Evolutionary conservation across 2,113 vertebrate genomes (phyloP).

Genomic region (Nothoprocta pentlandii): DNA sequence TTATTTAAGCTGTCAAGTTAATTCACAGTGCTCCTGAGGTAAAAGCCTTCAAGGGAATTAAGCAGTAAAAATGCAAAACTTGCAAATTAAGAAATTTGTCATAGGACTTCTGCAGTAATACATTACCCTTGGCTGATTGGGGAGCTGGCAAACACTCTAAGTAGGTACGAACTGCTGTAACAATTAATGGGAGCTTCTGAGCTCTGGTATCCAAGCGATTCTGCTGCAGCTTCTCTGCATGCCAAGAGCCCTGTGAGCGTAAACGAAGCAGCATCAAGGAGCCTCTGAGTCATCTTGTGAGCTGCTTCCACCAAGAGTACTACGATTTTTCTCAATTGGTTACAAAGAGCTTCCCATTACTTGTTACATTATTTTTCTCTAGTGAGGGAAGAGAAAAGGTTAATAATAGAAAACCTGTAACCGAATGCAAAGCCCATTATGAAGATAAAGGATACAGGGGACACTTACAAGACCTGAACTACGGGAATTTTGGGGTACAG

Average conservation of each 20-base stretch:
- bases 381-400: neutral
- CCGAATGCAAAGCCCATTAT: accelerated
- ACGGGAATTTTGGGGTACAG: accelerated
- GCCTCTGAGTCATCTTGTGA: neutral
- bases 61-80: neutral
- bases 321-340: neutral
- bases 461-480: neutral
- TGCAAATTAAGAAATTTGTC: neutral
- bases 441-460: neutral
- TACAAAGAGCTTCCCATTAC: neutral
- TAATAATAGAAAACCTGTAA: neutral
- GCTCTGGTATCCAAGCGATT: neutral
- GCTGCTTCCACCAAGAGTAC: neutral
- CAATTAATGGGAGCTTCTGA: no score
- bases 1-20: neutral
- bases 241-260: neutral
- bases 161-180: accelerated
- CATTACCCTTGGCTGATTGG: neutral
- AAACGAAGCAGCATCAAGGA: neutral
- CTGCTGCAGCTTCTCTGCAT: neutral
- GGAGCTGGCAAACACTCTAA: neutral
- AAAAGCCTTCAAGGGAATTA: neutral
- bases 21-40: neutral
- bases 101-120: neutral
- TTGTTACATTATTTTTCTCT: neutral